These are phyloP conservation scores for Trichosurus vulpecula DNA, from an alignment of 2,797 vertebrate species.

Conservation along the genomic window DNA sequence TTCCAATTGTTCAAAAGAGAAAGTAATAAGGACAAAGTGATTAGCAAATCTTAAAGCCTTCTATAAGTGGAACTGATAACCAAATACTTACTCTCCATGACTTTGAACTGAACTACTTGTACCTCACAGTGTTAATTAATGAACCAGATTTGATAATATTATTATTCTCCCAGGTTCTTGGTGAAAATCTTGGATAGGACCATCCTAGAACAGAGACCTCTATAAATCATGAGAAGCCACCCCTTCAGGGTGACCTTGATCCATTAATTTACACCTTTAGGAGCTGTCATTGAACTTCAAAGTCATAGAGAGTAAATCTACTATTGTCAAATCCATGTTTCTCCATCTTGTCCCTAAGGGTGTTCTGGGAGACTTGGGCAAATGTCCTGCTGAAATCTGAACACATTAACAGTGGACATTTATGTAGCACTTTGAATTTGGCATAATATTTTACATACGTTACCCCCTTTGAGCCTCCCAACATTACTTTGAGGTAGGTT, in stretches of 20 bases:
- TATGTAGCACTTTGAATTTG: not conserved
- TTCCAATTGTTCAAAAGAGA: not conserved
- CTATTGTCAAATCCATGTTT: not conserved
- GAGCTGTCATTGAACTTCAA: not conserved
- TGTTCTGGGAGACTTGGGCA: not conserved
- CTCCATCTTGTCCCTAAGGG: not conserved
- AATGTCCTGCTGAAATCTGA: not conserved
- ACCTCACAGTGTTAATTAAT: not conserved
- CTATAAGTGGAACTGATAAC: not conserved
- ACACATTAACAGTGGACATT: not conserved
- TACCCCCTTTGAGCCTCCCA: not conserved
- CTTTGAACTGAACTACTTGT: not conserved
- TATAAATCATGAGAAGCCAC: not conserved
- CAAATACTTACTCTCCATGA: not conserved
- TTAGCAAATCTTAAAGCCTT: not conserved
- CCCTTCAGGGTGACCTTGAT: not conserved
- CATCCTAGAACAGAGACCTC: not conserved
- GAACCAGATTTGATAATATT: not conserved
- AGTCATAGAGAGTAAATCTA: not conserved
- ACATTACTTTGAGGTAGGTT: not conserved
- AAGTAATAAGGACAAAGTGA: not conserved
- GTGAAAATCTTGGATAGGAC: not conserved
- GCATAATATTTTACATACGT: not conserved
- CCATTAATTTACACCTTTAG: not conserved
- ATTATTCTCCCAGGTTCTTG: not conserved